Evolutionary conservation across 2,797 vertebrate genomes (phyloP), one percentile per base, ranked within the genome.

Genomic region (Brachyalestes nurse): DNA sequence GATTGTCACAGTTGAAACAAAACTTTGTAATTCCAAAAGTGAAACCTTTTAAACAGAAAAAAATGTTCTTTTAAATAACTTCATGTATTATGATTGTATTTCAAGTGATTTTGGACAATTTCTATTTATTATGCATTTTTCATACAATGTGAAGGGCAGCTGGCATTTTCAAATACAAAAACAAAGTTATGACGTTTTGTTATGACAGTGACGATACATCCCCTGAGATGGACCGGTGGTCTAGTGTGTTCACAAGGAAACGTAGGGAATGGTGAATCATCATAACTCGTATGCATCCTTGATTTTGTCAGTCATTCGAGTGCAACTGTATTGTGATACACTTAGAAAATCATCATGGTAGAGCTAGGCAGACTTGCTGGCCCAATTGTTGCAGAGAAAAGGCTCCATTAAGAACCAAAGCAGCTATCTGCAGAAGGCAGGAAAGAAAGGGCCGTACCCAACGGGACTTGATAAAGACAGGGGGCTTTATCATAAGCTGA

Each of bases 401-500:
- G 72, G 84, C 74, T 74, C 77, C 71, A 40, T 62, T 42, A 70
- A 21, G 78, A 88, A 90, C 77, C 89, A 88, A 89, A 75, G 84
- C 76, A 58, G 83, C 88, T 91, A 92, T 93, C 92, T 91, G 87
- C 73, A 71, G n/a, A 53, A 88, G 90, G 77, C 93, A 91, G 89
- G 82, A 86, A 84, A 90, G 86, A 89, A 85, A 79, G 87, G 85
- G 82, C 84, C 87, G 86, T 86, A 85, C 84, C 88, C 80, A 53
- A 79, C 47, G 55, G 75, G 79, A 55, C 61, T 72, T 80, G 91
- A 93, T 93, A 91, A 91, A 87, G 81, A 88, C 72, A 76, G 81
- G 84, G 84, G 87, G 87, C 89, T 91, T 93, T 93, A 94, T 93
- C 91, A 87, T 12, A 78, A 89, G 88, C 82, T 19, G 77, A 90